These are phyloP conservation scores for Epirrita christyi DNA, from an alignment of 2,888 invertebrate genomes.

Conservation along the genomic window DNA sequence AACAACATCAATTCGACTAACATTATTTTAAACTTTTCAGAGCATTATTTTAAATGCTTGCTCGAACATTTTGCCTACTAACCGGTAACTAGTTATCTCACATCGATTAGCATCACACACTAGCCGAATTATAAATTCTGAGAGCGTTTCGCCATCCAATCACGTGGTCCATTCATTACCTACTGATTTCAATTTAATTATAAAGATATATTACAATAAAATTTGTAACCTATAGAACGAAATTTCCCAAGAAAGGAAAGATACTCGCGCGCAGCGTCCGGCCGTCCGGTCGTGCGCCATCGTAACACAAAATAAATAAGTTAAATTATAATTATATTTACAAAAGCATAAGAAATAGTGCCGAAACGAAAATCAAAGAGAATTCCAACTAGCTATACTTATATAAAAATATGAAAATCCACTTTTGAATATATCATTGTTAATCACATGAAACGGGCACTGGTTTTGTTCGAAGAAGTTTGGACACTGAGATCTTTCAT, in stretches of 20 bases:
- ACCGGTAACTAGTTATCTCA: constrained; percentile 75
- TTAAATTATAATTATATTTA: constrained; percentile 80
- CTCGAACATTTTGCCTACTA: constrained; percentile 78
- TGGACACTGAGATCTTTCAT: constrained; percentile 79
- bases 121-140: constrained; percentile 79
- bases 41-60: constrained; percentile 82
- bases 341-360: constrained; percentile 79
- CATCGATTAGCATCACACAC: constrained; percentile 64
- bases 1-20: constrained; percentile 84
- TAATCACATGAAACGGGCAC: constrained; percentile 80
- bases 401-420: constrained; percentile 74
- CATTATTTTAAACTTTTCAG: constrained; percentile 68
- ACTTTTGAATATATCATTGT: constrained; percentile 64
- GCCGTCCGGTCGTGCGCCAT: constrained; percentile 39
- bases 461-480: constrained; percentile 77
- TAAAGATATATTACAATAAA: constrained; percentile 80
- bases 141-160: constrained; percentile 73
- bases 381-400: constrained; percentile 74
- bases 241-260: constrained; percentile 78
- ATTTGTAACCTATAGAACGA: constrained; percentile 83
- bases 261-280: constrained; percentile 43
- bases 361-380: constrained; percentile 70
- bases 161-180: constrained; percentile 80
- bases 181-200: constrained; percentile 66
- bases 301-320: constrained; percentile 76